A percentile compares a stretch with the other conserved stretches of the same genome.
Conservation (phyloP, 2,888 invertebrate genomes). For the Glaucopsyche alexis region DNA sequence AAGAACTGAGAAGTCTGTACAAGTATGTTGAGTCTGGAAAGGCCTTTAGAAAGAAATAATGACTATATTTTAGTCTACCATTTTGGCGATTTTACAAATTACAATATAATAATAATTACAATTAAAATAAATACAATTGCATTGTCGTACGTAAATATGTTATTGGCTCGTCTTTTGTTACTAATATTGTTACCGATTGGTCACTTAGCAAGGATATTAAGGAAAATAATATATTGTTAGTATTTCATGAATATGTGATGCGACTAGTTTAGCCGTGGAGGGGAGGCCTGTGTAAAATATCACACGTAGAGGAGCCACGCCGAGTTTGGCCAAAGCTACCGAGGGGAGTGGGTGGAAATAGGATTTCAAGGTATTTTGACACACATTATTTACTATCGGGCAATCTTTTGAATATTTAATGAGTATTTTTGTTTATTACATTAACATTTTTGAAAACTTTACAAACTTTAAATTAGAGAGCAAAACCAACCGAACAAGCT, state of each 20-base stretch:
- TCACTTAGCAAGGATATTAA: not conserved
- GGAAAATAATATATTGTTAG: not conserved
- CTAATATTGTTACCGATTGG: not conserved
- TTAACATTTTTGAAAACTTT: too few species aligned
- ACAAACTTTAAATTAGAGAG: too few species aligned
- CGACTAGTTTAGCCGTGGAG: not conserved
- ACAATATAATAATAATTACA: not conserved
- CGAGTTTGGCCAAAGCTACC: not conserved
- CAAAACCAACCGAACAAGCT: too few species aligned
- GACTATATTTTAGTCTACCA: not conserved
- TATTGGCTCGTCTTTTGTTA: not conserved
- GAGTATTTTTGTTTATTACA: not conserved
- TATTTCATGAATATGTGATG: not conserved
- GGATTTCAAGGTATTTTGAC: slow-evolving; percentile 5
- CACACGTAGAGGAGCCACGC: not conserved
- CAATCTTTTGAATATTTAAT: not conserved
- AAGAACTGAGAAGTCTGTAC: too few species aligned
- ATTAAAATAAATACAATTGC: not conserved
- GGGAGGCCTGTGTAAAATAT: not conserved
- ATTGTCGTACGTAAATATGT: not conserved
- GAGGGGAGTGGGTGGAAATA: slow-evolving; percentile 1
- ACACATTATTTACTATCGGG: not conserved
- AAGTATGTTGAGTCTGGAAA: too few species aligned
- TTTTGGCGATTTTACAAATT: not conserved
- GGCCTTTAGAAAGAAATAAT: too few species aligned